Evolutionary conservation across 2,888 invertebrate species (phyloP).

Genomic region (Osmoderma eremita): DNA sequence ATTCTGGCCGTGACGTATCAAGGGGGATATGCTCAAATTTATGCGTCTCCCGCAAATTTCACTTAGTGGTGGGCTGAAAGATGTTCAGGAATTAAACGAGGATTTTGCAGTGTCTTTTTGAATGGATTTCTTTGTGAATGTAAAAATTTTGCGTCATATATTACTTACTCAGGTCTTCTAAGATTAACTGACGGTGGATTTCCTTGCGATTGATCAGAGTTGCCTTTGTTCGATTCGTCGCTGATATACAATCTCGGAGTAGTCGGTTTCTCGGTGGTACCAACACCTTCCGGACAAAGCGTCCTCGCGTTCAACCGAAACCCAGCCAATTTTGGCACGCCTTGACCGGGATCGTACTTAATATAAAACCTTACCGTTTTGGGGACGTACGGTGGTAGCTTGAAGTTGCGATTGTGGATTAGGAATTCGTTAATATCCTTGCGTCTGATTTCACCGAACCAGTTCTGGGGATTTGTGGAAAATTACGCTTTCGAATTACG

Average conservation of each 20-base stretch:
- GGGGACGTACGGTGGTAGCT: conserved; percentile 68
- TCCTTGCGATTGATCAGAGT: neutral
- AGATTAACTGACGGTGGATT: neutral
- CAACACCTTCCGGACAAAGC: conserved; percentile 65
- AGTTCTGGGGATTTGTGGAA: conserved; percentile 59
- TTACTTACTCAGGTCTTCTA: no score
- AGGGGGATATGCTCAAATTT: no score
- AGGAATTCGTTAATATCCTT: conserved; percentile 70
- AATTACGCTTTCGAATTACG: no score
- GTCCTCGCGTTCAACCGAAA: conserved; percentile 70
- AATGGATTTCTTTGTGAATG: no score
- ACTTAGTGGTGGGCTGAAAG: no score
- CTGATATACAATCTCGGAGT: conserved; percentile 56
- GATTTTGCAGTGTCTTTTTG: no score
- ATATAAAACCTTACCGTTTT: conserved; percentile 70
- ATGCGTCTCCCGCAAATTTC: neutral
- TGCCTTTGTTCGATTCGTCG: neutral
- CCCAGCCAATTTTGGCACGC: conserved; percentile 63
- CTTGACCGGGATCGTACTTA: conserved; percentile 68
- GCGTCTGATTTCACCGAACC: conserved; percentile 69
- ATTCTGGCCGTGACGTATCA: neutral
- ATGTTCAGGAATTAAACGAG: no score
- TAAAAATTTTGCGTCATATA: no score
- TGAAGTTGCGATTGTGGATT: conserved; percentile 69
- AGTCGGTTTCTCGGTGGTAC: conserved; percentile 59